A percentile compares a stretch with the other conserved stretches of the same genome.
Evolutionary conservation across 1,140 invertebrate species (phyloP).

Genomic region (Cardiocondyla obscurior): DNA sequence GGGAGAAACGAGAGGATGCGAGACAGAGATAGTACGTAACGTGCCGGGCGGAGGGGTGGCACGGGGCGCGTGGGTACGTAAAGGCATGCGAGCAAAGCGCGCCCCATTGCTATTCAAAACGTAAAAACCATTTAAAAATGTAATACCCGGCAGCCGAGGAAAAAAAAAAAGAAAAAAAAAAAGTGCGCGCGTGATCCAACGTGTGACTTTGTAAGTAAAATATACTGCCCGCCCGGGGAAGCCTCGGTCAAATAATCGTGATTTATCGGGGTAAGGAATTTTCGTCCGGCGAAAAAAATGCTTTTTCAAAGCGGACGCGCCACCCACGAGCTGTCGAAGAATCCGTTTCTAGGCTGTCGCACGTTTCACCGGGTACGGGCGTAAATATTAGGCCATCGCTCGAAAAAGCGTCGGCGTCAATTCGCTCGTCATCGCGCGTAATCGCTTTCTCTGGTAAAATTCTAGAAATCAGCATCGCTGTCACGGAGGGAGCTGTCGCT

Average conservation of each 20-base stretch:
- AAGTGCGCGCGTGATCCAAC: constrained; percentile 78
- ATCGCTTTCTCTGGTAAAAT: neutral
- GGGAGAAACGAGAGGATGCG: constrained; percentile 29
- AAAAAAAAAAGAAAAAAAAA: no score
- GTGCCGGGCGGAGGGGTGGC: constrained; percentile 31
- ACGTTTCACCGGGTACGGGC: neutral
- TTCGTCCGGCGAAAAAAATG: constrained; percentile 72
- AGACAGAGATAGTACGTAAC: constrained; percentile 54
- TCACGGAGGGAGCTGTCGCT: neutral
- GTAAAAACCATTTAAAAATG: constrained; percentile 84
- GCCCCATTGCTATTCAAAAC: constrained; percentile 83
- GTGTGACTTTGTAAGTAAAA: constrained; percentile 84
- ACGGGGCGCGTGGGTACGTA: constrained; percentile 32
- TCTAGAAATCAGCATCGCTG: neutral
- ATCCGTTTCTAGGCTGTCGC: constrained; percentile 3
- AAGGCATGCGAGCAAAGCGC: constrained; percentile 63
- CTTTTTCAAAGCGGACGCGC: constrained; percentile 57
- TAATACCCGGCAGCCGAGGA: constrained; percentile 77
- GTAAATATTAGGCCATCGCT: neutral
- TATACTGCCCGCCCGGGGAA: constrained; percentile 81
- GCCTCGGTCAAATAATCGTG: constrained; percentile 84
- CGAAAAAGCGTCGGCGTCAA: neutral
- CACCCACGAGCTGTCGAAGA: neutral
- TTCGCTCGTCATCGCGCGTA: neutral
- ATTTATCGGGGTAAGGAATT: constrained; percentile 83